These are phyloP conservation scores for Oreochromis grahami DNA, from an alignment of 2,797 vertebrate genomes.

Conservation along the genomic window DNA sequence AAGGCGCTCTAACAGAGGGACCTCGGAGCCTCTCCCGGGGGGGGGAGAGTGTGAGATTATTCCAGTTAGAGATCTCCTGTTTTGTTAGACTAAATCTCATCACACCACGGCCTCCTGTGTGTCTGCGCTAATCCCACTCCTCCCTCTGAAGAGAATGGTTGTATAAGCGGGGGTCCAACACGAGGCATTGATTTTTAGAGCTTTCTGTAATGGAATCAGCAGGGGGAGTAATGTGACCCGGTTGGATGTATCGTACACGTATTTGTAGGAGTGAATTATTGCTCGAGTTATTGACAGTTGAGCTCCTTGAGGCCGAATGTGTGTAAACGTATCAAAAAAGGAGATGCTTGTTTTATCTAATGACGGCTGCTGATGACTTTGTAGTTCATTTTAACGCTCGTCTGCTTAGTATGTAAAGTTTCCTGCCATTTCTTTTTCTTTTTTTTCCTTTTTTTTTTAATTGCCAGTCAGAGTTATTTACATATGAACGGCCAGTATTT, in stretches of 20 bases:
- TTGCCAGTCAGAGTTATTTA: constrained; percentile 3
- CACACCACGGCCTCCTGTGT: constrained; percentile 23
- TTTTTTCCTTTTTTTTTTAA: accelerated
- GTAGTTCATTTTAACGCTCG: neutral
- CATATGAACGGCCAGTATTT: constrained; percentile 37
- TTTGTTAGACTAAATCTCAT: constrained; percentile 60
- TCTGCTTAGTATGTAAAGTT: neutral
- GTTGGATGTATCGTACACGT: constrained; percentile 39
- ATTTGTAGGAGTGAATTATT: constrained; percentile 36
- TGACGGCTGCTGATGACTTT: neutral
- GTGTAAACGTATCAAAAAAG: neutral
- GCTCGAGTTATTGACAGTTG: constrained; percentile 13
- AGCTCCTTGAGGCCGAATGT: neutral
- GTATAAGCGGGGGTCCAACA: constrained; percentile 30
- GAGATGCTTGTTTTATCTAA: neutral
- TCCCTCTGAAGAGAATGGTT: constrained; percentile 47
- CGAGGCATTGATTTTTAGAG: constrained; percentile 44
- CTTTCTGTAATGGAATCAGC: constrained; percentile 69
- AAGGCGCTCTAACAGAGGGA: constrained; percentile 3
- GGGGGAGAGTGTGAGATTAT: constrained; percentile 46
- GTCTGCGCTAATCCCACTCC: constrained; percentile 57
- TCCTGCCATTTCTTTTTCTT: neutral
- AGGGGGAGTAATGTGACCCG: constrained; percentile 60
- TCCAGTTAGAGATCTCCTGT: constrained; percentile 56
- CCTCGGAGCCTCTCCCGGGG: constrained; percentile 28